These are phyloP conservation scores for Helicoverpa assulta DNA, from an alignment of 2,888 invertebrate species.

Conservation along the genomic window DNA sequence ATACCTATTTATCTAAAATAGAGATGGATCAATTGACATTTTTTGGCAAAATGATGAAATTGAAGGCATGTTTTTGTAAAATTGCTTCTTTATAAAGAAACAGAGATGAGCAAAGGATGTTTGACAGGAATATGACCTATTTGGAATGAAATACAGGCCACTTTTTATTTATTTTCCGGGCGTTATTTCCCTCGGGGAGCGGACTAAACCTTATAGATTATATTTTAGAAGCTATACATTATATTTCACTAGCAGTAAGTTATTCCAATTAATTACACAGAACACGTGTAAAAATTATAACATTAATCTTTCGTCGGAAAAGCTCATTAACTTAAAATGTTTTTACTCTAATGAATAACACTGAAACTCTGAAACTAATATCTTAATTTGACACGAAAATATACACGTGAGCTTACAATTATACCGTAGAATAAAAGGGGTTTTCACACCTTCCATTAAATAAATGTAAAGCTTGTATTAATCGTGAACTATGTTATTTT, in stretches of 20 bases:
- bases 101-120: too few relatives aligned
- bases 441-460: conserved; percentile 27
- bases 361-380: conserved; percentile 8
- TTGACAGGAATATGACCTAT: too few relatives aligned
- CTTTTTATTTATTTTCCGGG: too few relatives aligned
- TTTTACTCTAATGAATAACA: conserved; percentile 20
- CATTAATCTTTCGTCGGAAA: conserved; percentile 29
- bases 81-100: too few relatives aligned
- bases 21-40: too few relatives aligned
- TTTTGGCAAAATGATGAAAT: too few relatives aligned
- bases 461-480: conserved; percentile 16
- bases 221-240: too few relatives aligned
- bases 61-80: too few relatives aligned
- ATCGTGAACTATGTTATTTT: conserved; percentile 2
- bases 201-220: too few relatives aligned
- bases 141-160: too few relatives aligned
- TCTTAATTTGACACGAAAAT: conserved; percentile 14
- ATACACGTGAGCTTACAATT: conserved; percentile 15
- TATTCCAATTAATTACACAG: conserved; percentile 17
- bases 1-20: too few relatives aligned
- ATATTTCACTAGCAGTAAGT: not conserved
- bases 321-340: conserved; percentile 30
- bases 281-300: not conserved
- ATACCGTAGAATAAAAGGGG: conserved; percentile 9
- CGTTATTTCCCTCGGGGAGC: too few relatives aligned